These are phyloP conservation scores for Oreochromis niloticus DNA, from an alignment of 2,113 vertebrate species.

Conservation along the genomic window DNA sequence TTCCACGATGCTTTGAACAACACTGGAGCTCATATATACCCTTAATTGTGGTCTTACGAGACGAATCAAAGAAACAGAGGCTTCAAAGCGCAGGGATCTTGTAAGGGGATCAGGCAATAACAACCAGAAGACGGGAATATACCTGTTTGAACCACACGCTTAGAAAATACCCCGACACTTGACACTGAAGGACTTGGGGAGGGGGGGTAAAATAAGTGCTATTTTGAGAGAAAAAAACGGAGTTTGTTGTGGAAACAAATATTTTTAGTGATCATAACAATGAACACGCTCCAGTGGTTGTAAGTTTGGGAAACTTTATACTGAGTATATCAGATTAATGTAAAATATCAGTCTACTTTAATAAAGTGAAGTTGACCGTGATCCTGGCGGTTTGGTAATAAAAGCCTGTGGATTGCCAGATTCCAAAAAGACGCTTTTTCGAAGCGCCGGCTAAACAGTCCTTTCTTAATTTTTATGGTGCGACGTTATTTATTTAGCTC, in stretches of 20 bases:
- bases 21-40: constrained; percentile 56
- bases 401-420: not conserved
- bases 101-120: constrained; percentile 58
- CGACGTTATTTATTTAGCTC: not conserved
- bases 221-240: not conserved
- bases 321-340: not conserved
- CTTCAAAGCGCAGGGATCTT: constrained; percentile 71
- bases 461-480: not conserved
- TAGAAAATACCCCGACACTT: constrained; percentile 56
- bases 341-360: not conserved
- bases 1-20: constrained; percentile 68
- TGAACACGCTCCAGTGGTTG: not conserved
- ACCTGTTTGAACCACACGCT: constrained; percentile 59
- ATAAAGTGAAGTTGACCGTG: not conserved
- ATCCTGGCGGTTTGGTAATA: not conserved
- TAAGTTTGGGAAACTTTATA: not conserved
- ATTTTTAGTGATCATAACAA: not conserved
- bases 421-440: not conserved
- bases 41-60: constrained; percentile 73
- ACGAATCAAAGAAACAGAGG: constrained; percentile 64
- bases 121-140: constrained; percentile 45
- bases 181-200: constrained; percentile 30
- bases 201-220: not conserved
- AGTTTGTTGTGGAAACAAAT: not conserved
- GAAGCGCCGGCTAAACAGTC: not conserved